Evolutionary conservation across 2,113 vertebrate species (phyloP), one percentile per base, ranked within the genome.

Genomic region (Anguilla japonica): DNA sequence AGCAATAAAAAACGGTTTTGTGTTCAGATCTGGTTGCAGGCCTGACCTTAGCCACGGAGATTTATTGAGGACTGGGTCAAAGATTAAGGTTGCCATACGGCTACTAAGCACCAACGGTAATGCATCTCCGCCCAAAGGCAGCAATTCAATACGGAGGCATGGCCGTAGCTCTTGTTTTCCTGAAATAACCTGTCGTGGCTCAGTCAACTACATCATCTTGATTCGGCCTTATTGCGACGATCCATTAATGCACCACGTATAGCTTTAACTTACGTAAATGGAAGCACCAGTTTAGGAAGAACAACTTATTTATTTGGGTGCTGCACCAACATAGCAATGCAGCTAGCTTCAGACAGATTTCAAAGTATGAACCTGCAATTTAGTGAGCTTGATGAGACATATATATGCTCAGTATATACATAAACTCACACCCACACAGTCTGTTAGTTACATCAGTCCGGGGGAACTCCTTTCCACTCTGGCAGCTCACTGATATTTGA

Each of bases 1-100:
- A 63, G 53, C 34, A 63, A 63, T 40, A 40, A 63, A 84, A 67
- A 11, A 84, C n/a, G 60, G 83, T 71, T 56, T 71, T 84, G 83
- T 84, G 53, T 26, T 84, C 46, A 84, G 60, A 84, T 84, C 57
- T 34, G 57, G 39, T 63, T 40, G 83, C 53, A 84, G 83, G 83
- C 71, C 26, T 22, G 56, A 60, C n/a, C 83, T 41, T 39, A 34
- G 56, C 60, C 39, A 34, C 9, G 14, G 50, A 22, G 83, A 84
- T 84, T 84, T 84, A 84, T 84, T 63, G 60, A 84, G 83, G 83
- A 29, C 34, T 84, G n/a, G 83, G 83, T 84, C 34, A 56, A 71
- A 67, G 83, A 60, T 63, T 84, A 84, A 84, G 83, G 39, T 67
- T 67, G 83, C 83, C 83, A 84, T 84, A 67, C 56, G 83, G 83